Percentiles rank a stretch among this genome's conserved stretches.
phyloP scores from a whole-genome alignment of 2,113 vertebrate genomes.

The Scytalopus superciliaris region DNA sequence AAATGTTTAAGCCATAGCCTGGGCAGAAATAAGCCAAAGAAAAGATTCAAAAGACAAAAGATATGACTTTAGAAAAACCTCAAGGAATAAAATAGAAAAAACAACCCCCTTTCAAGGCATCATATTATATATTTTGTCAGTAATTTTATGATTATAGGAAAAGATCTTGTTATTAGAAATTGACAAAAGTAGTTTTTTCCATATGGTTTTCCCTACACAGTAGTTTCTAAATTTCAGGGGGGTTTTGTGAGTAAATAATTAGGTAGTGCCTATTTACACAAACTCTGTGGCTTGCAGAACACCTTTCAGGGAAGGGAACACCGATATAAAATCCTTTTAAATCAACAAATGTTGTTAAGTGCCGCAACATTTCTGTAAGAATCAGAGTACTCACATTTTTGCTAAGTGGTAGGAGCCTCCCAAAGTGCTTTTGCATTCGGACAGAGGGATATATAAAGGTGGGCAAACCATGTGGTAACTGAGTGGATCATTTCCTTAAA shows the following conservation, averaged over 20 bases:
- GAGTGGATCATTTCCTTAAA: not conserved
- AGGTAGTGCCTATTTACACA: not conserved
- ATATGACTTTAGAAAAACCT: too few species aligned
- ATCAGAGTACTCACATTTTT: not conserved
- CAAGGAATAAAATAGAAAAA: not conserved
- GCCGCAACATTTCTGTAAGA: not conserved
- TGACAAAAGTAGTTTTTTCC: not conserved
- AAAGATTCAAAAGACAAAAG: too few species aligned
- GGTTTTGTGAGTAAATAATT: not conserved
- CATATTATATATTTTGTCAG: not conserved
- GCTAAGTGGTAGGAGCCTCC: not conserved
- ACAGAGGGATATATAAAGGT: not conserved
- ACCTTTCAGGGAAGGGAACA: not conserved
- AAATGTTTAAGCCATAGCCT: too few species aligned
- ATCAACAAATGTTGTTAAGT: not conserved
- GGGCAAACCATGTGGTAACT: not conserved
- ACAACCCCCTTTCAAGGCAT: not conserved
- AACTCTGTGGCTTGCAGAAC: not conserved
- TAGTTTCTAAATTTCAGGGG: not conserved
- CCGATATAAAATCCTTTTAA: not conserved
- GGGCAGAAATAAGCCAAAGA: too few species aligned
- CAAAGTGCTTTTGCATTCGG: not conserved
- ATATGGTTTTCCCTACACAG: not conserved
- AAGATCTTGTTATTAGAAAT: not conserved
- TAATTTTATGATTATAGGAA: not conserved